phyloP scores from a whole-genome alignment of 2,113 vertebrate genomes.

The Piprites chloris region DNA sequence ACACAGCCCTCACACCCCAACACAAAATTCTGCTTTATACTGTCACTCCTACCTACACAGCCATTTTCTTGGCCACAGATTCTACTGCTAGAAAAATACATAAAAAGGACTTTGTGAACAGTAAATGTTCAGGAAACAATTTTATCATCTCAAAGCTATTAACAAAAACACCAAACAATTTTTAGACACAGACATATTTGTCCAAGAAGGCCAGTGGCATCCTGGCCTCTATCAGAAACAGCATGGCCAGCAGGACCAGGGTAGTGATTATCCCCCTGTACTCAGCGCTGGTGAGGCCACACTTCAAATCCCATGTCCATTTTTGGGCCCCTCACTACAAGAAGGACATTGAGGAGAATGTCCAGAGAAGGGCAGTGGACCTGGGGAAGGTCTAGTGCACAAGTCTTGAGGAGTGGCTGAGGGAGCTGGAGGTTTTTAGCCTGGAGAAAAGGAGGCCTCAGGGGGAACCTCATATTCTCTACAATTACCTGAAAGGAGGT shows the following conservation, averaged over 20 bases:
- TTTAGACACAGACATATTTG: neutral
- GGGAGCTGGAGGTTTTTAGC: neutral
- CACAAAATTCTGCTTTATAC: neutral
- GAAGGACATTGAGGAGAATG: accelerated
- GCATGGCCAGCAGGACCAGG: neutral
- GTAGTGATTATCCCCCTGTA: neutral
- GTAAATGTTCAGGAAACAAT: neutral
- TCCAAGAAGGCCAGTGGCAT: neutral
- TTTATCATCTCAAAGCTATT: neutral
- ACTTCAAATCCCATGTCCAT: neutral
- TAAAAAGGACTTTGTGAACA: neutral
- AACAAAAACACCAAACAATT: neutral
- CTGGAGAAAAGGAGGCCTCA: neutral
- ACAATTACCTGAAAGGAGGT: neutral
- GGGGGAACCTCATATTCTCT: neutral
- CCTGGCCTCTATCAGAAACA: neutral
- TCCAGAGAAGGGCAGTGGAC: neutral
- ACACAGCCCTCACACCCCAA: neutral
- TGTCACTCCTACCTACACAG: neutral
- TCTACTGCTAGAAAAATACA: neutral
- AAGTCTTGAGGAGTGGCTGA: neutral
- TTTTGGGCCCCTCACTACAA: neutral
- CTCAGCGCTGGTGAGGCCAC: neutral
- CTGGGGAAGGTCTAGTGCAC: neutral
- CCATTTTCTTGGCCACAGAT: neutral